Evolutionary conservation across 2,797 vertebrate species (phyloP), one percentile per base, ranked within the genome.

Genomic region (Sparidentex hasta): DNA sequence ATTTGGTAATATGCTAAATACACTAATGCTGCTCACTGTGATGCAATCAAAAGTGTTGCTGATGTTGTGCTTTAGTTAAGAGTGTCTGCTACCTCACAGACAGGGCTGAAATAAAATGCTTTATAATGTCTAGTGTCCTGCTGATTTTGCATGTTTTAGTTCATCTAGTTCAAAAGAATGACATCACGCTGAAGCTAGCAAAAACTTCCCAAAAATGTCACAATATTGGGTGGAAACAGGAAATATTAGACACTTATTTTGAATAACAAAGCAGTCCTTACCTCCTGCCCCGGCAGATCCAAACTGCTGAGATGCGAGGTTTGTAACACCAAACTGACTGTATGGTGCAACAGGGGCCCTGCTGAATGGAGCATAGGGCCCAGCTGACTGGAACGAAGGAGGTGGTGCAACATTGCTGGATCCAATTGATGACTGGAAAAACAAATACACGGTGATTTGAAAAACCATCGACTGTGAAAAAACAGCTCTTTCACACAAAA

Each of bases 351-450:
- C 97, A 70, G 97, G 95, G 84, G 96, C 94, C 86, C 97, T 96
- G 90, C 93, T 96, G 88, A 98, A 98, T 16, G 97, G 95, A 65
- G 96, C 95, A 48, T 98, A 99, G 58, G 97, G 93, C 9, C 95
- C 95, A 74, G 97, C 95, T 9, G 97, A 94, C 87, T 97, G 97
- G 96, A 98, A 99, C 78, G 97, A 96, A 69, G 94, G 46, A 5
- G 91, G 41, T 4, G 88, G 18, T n/a, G 96, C 27, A 44, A 95
- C 73, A 83, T 87, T 96, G 1, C 87, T 84, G 50, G 97, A 94
- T 58, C 97, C 97, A 90, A 99, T 91, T 58, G 98, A 99, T 50
- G 98, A 99, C 98, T 99, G 50, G 11, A 76, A 81, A 70, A 66
- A 77, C 0, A 86, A 66, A 79, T 2, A 79, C 1, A 78, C 1